Evolutionary conservation across 92 coral and sea anemone genomes (phyloP), one percentile per base, ranked within the genome.

Genomic region (Pocillopora meandrina): DNA sequence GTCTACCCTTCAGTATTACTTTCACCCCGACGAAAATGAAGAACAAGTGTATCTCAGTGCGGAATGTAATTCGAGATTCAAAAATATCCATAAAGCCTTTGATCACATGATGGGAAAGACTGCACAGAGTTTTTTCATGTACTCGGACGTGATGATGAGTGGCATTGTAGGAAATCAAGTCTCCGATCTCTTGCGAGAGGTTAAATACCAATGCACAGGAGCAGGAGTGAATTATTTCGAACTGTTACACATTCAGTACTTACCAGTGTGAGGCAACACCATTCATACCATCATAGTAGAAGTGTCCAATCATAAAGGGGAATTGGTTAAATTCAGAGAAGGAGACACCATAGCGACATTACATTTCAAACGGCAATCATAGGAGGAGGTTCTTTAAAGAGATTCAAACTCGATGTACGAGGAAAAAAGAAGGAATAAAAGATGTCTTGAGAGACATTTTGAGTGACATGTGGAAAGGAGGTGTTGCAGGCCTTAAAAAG

Each of bases 101-200:
- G 3, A 33, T 36, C 26, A 67, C 72, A 47, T 67, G 1, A 7
- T 31, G 34, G 72, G 47, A n/a, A 2, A 21, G 10, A 10, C 6
- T 35, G 23, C 72, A 10, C 72, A 47, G 23, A 4, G 31, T 9
- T 10, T 67, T 16, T 12, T 67, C 18, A 56, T 23, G 26, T 23
- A 23, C 26, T 23, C 26, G 26, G 26, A 23, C 26, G n/a, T n/a
- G n/a, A 23, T 23, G 1, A 62, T 56, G 1, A 61, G 81, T 26
- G 10, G 81, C 4, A 60, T 77, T 9, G 89, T 79, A 34, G 84
- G 84, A 2, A 70, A 70, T 47, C 84, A 70, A 61, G 70, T 72
- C 13, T 59, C 58, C n/a, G 84, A 78, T 69, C 23, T 84, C 75
- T 49, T 84, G 80, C 60, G 87, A 0, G 82, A 84, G 21, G 55